Evolutionary conservation across 1,140 invertebrate genomes (phyloP), one percentile per base, ranked within the genome.

Genomic region (Heterodera schachtii): DNA sequence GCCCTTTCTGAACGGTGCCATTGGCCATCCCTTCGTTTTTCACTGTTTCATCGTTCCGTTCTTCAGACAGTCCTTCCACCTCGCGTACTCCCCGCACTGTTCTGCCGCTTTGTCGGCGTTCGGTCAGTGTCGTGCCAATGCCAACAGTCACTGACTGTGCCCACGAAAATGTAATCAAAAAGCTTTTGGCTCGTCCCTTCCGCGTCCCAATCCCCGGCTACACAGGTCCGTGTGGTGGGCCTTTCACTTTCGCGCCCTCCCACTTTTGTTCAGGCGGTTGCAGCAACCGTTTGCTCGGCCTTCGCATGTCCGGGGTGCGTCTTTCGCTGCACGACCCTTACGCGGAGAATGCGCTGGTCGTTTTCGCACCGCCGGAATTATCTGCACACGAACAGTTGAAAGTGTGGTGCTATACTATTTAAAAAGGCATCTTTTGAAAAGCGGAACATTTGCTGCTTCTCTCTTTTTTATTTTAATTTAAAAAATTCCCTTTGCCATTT

Each of bases 161-260:
- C 41, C 88, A 89, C 57, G 89, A 89, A 21, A 86, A 79, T 5
- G 84, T 89, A n/a, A 88, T 89, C 44, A 76, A 82, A 41, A 85
- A 84, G 41, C 49, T 89, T 5, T 67, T 89, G 13, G 70, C 80
- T 2, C 78, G 79, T 44, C 95, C 96, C 7, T 99, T 98, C 88
- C 95, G 95, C 92, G 94, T 98, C 73, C 97, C 97, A 6, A 94
- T 98, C 82, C 93, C 94, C 19, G 96, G 97, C 87, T 99, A 98
- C 91, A 90, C 90, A 88, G 91, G 92, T 91, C 83, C 81, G 77
- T 83, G 78, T 52, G 49, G 31, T 31, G 31, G 31, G 60, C 31
- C 41, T 73, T 43, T 16, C 19, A 78, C 41, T 52, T 81, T 82
- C 31, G 3, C 19, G 41, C 13, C 46, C 11, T n/a, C 57, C 3